phyloP scores from a whole-genome alignment of 1,140 invertebrate genomes.

The Drosophila orena region DNA sequence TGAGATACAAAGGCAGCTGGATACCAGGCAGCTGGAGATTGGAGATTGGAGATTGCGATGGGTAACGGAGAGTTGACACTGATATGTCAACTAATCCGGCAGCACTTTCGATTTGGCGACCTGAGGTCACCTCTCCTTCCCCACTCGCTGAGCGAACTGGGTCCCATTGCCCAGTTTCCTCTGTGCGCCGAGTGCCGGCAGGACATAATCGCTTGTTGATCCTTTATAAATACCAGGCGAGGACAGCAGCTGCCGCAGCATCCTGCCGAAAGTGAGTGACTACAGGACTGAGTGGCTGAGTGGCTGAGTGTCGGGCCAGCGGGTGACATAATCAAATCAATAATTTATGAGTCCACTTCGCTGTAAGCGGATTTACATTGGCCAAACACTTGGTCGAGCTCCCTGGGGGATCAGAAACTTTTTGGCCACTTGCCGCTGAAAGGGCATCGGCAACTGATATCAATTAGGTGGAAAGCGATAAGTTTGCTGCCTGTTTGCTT shows the following conservation, averaged over 20 bases:
- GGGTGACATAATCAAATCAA: conserved; percentile 82
- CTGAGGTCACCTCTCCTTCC: conserved; percentile 12
- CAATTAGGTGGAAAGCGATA: conserved; percentile 79
- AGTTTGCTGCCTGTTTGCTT: conserved; percentile 69
- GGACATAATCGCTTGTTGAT: conserved; percentile 80
- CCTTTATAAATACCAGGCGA: conserved; percentile 75
- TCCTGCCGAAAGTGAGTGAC: conserved; percentile 19
- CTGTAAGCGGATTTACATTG: conserved; percentile 78
- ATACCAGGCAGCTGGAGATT: neutral
- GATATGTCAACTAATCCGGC: conserved; percentile 69
- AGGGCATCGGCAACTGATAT: conserved; percentile 73
- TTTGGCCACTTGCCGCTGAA: conserved; percentile 42
- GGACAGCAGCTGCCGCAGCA: conserved; percentile 43
- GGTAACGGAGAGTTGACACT: conserved; percentile 20
- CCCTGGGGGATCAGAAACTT: conserved; percentile 44
- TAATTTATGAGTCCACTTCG: conserved; percentile 81
- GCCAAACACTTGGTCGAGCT: conserved; percentile 57
- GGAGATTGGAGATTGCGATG: conserved; percentile 9
- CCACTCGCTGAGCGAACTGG: neutral
- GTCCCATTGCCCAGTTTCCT: neutral
- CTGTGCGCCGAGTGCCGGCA: conserved; percentile 55
- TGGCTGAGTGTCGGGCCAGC: conserved; percentile 13
- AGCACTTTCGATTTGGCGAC: conserved; percentile 56
- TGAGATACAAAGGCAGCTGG: conserved; percentile 22
- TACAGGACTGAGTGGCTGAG: neutral